phyloP scores from a whole-genome alignment of 2,888 invertebrate species.

The Diaphora mendica region DNA sequence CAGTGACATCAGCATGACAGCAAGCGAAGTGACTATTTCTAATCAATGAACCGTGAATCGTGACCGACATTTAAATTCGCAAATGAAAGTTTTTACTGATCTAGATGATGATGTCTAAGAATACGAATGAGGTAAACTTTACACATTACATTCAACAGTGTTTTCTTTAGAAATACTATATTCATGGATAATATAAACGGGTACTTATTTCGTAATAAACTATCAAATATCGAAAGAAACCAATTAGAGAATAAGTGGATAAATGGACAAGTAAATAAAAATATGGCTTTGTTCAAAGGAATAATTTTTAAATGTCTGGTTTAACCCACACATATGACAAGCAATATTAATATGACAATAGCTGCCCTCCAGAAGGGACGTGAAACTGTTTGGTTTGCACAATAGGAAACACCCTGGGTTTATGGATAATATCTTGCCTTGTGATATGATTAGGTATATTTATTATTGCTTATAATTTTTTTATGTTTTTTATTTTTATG shows the following conservation, averaged over 20 bases:
- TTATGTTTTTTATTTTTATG: too few species aligned
- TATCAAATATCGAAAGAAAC: not conserved
- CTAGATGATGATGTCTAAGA: constrained; percentile 13
- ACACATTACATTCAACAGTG: not conserved
- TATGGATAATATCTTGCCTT: not conserved
- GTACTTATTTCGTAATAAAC: not conserved
- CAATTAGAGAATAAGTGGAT: too few species aligned
- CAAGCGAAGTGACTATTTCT: constrained; percentile 8
- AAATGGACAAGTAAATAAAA: too few species aligned
- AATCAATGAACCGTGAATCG: constrained; percentile 13
- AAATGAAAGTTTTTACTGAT: constrained; percentile 14
- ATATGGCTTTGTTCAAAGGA: too few species aligned
- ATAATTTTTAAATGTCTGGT: too few species aligned
- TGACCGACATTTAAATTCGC: constrained; percentile 8
- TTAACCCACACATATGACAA: too few species aligned
- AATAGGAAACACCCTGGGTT: too few species aligned
- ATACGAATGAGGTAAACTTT: constrained; percentile 10
- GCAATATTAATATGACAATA: too few species aligned
- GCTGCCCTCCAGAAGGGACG: too few species aligned
- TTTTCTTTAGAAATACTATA: constrained; percentile 7
- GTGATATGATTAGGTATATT: not conserved
- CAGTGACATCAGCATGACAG: constrained; percentile 11
- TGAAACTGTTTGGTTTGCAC: too few species aligned
- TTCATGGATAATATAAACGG: not conserved
- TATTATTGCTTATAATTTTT: too few species aligned